These are phyloP conservation scores for Mechanitis messenoides DNA, from an alignment of 2,888 invertebrate species.

Conservation along the genomic window DNA sequence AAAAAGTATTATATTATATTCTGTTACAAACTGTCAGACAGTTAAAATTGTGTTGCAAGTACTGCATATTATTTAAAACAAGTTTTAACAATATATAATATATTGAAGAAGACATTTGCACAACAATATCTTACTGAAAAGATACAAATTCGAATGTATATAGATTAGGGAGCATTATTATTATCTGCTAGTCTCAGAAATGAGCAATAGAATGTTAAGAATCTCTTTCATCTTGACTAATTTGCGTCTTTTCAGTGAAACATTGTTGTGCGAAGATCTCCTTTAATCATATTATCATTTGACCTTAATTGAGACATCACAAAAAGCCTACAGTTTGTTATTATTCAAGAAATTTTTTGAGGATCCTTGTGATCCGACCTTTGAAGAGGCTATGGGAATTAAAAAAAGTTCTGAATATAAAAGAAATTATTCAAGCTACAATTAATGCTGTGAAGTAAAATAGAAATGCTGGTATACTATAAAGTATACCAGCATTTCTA, in stretches of 20 bases:
- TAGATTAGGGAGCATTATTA: background rate
- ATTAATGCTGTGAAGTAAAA: background rate
- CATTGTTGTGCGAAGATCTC: background rate
- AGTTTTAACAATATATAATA: no score
- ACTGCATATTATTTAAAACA: no score
- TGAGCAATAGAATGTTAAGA: background rate
- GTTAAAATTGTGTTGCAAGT: no score
- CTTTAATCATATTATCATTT: constrained; percentile 6
- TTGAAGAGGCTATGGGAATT: background rate
- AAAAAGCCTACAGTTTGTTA: constrained; percentile 2
- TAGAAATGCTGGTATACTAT: no score
- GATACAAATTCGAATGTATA: no score
- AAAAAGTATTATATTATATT: no score
- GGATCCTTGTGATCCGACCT: background rate
- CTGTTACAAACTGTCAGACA: no score
- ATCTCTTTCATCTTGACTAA: constrained; percentile 4
- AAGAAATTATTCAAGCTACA: background rate
- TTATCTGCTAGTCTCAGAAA: background rate
- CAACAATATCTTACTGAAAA: no score
- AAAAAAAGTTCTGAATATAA: background rate
- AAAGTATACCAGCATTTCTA: no score
- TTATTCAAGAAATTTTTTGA: background rate
- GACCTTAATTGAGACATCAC: constrained; percentile 1
- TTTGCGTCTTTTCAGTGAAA: background rate
- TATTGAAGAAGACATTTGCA: no score